phyloP scores from a whole-genome alignment of 2,797 vertebrate species.

The Chromis chromis region DNA sequence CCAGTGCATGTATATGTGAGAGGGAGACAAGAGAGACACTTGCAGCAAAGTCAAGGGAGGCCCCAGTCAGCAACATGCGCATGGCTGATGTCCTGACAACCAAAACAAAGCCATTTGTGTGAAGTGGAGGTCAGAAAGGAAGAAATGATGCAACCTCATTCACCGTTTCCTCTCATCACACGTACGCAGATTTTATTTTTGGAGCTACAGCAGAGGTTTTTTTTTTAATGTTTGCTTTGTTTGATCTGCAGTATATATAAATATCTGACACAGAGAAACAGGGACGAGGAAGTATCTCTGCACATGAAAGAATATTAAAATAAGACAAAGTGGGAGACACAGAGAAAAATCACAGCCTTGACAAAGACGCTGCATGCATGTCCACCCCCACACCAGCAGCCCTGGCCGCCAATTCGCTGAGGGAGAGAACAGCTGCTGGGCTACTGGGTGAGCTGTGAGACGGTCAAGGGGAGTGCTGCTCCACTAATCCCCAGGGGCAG shows the following conservation, averaged over 20 bases:
- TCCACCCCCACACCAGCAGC: constrained; percentile 67
- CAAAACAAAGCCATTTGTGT: constrained; percentile 75
- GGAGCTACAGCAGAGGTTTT: constrained; percentile 3
- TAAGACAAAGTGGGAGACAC: constrained; percentile 11
- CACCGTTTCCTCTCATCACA: neutral
- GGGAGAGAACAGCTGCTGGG: constrained; percentile 78
- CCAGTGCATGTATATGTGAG: constrained; percentile 66
- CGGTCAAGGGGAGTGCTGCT: constrained; percentile 72
- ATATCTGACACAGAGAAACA: constrained; percentile 6
- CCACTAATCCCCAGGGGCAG: constrained; percentile 60
- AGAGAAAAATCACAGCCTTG: constrained; percentile 40
- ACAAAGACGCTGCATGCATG: constrained; percentile 54
- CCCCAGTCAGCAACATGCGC: constrained; percentile 65
- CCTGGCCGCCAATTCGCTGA: constrained; percentile 56
- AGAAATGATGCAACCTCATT: constrained; percentile 15
- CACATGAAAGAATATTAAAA: neutral
- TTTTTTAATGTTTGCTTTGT: constrained; percentile 33
- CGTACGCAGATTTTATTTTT: constrained; percentile 13
- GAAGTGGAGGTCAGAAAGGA: constrained; percentile 55
- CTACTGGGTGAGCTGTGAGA: constrained; percentile 69
- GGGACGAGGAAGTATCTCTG: neutral
- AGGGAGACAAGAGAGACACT: constrained; percentile 65
- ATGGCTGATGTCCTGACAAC: constrained; percentile 74
- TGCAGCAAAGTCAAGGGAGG: constrained; percentile 79
- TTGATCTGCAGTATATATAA: constrained; percentile 30